Evolutionary conservation across 2,797 vertebrate genomes (phyloP).

Genomic region (Hippopotamyrus pictus): DNA sequence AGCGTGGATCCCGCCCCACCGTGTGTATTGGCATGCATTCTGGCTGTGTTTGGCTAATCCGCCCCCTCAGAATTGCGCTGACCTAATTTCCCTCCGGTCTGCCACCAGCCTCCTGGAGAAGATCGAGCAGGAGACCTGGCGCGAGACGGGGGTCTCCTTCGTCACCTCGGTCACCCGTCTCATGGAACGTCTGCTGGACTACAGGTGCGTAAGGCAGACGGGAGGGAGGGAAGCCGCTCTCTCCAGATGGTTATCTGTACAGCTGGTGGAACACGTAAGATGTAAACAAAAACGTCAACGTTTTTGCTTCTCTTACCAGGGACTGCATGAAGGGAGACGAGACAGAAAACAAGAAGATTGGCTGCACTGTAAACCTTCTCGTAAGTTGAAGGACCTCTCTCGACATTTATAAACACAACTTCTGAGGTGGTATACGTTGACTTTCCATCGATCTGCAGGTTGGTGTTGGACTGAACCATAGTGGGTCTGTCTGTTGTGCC

Average conservation of each 20-base stretch:
- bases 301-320: constrained; percentile 52
- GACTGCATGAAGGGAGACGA: constrained; percentile 99
- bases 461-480: neutral
- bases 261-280: neutral
- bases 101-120: constrained; percentile 83
- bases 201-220: constrained; percentile 66
- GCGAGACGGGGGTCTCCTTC: constrained; percentile 93
- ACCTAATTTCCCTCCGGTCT: neutral
- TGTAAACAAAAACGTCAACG: neutral
- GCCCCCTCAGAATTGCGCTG: neutral
- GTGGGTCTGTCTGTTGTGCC: neutral
- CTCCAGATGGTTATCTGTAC: neutral
- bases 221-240: neutral
- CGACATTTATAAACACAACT: neutral
- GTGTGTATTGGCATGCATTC: neutral
- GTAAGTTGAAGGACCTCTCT: constrained; percentile 57
- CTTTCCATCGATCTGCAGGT: too few species aligned
- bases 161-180: constrained; percentile 94
- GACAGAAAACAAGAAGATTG: constrained; percentile 94
- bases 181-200: constrained; percentile 93
- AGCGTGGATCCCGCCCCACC: constrained; percentile 5
- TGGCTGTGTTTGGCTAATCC: neutral
- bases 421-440: neutral
- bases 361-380: constrained; percentile 93
- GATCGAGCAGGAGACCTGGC: constrained; percentile 97